Evolutionary conservation across 2,113 vertebrate genomes (phyloP).

Genomic region (Ondatra zibethicus): DNA sequence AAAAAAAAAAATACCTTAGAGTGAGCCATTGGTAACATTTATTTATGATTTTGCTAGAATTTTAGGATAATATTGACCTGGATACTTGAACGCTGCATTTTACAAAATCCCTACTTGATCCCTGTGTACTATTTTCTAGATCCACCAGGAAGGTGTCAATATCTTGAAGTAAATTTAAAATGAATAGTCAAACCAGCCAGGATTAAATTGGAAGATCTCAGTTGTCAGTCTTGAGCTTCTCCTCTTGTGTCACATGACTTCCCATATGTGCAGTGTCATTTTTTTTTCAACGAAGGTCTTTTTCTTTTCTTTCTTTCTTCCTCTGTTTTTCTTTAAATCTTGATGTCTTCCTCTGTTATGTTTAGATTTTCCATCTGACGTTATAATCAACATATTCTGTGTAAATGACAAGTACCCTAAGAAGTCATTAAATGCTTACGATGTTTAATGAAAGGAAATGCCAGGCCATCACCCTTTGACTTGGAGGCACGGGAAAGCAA

Average conservation of each 20-base stretch:
- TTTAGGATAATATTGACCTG: background rate
- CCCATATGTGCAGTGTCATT: background rate
- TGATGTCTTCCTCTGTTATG: background rate
- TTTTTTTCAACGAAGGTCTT: background rate
- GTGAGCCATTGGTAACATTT: background rate
- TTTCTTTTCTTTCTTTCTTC: background rate
- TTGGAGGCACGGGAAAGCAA: background rate
- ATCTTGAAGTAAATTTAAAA: background rate
- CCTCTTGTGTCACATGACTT: accelerated
- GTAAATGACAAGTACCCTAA: background rate
- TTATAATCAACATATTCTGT: background rate
- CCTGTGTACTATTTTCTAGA: background rate
- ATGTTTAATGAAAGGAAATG: background rate
- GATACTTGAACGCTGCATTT: background rate
- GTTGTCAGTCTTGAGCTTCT: background rate
- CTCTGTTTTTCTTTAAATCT: background rate
- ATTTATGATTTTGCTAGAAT: background rate
- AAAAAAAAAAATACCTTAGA: background rate
- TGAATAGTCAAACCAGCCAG: background rate
- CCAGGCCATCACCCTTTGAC: background rate
- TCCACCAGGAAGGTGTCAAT: background rate
- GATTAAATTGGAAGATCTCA: background rate
- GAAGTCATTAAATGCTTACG: background rate
- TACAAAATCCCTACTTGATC: background rate
- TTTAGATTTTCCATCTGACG: background rate